These are phyloP conservation scores for Chelon labrosus DNA, from an alignment of 2,797 vertebrate species.

Conservation along the genomic window DNA sequence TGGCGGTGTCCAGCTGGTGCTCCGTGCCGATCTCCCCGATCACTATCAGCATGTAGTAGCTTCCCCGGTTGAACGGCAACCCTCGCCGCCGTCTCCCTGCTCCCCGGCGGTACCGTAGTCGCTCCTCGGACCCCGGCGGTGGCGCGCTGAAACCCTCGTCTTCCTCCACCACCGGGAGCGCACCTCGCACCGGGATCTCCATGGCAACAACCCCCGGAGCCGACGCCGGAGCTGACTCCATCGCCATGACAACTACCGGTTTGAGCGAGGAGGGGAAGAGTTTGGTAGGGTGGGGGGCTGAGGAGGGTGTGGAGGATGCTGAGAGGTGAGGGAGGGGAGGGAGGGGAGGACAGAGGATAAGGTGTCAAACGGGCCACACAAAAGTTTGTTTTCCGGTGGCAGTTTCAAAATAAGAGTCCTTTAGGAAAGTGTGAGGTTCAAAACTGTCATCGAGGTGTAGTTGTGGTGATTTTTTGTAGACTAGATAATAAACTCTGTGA, in stretches of 20 bases:
- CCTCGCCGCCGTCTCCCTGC: slow-evolving; percentile 69
- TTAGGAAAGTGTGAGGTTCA: neutral
- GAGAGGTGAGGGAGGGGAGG: slow-evolving; percentile 7
- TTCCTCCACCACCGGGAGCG: slow-evolving; percentile 81
- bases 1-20: slow-evolving; percentile 88
- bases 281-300: slow-evolving; percentile 43
- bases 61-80: slow-evolving; percentile 79
- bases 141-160: slow-evolving; percentile 68
- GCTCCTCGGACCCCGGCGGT: slow-evolving; percentile 66
- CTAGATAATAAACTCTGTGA: too few relatives aligned
- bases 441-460: too few relatives aligned
- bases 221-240: slow-evolving; percentile 81
- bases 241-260: slow-evolving; percentile 93
- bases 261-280: slow-evolving; percentile 59
- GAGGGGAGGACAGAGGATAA: neutral
- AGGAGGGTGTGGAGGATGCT: neutral
- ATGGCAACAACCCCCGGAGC: slow-evolving; percentile 87
- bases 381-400: slow-evolving; percentile 16
- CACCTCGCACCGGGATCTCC: slow-evolving; percentile 87
- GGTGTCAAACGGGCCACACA: neutral
- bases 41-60: slow-evolving; percentile 90
- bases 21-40: slow-evolving; percentile 93
- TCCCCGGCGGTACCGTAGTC: slow-evolving; percentile 74
- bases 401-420: slow-evolving; percentile 53
- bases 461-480: too few relatives aligned